Evolutionary conservation across 2,113 vertebrate genomes (phyloP).

Genomic region (Pardalotus punctatus): DNA sequence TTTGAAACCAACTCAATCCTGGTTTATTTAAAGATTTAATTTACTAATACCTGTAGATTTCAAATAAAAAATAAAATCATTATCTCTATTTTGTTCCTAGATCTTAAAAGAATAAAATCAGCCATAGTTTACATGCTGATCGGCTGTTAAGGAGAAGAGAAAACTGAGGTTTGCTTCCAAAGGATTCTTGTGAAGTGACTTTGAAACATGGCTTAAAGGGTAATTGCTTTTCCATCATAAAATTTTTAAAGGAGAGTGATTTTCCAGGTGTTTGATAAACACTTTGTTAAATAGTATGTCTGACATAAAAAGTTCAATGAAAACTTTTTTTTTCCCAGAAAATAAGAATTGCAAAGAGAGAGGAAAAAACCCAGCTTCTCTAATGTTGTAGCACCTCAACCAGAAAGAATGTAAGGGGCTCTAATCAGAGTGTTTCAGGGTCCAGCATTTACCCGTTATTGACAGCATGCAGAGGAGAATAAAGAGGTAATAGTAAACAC

Average conservation of each 20-base stretch:
- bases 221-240: constrained; percentile 59
- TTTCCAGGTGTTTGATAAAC: constrained; percentile 61
- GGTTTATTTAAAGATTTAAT: background rate
- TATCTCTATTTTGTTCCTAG: background rate
- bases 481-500: background rate
- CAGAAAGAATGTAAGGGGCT: background rate
- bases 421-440: background rate
- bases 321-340: background rate
- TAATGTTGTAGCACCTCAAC: background rate
- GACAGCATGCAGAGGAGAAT: background rate
- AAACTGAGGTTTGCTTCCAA: background rate
- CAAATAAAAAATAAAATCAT: background rate
- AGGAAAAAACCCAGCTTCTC: background rate
- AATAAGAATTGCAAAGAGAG: background rate
- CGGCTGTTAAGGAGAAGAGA: constrained; percentile 1
- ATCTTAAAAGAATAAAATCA: background rate
- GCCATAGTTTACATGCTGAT: background rate
- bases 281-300: constrained; percentile 15
- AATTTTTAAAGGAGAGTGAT: constrained; percentile 3
- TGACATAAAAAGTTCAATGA: background rate
- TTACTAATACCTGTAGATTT: background rate
- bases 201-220: background rate
- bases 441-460: background rate
- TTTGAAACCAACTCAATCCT: background rate
- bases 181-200: constrained; percentile 25